Evolutionary conservation across 2,797 vertebrate species (phyloP).

Genomic region (Hydrolagus colliei): DNA sequence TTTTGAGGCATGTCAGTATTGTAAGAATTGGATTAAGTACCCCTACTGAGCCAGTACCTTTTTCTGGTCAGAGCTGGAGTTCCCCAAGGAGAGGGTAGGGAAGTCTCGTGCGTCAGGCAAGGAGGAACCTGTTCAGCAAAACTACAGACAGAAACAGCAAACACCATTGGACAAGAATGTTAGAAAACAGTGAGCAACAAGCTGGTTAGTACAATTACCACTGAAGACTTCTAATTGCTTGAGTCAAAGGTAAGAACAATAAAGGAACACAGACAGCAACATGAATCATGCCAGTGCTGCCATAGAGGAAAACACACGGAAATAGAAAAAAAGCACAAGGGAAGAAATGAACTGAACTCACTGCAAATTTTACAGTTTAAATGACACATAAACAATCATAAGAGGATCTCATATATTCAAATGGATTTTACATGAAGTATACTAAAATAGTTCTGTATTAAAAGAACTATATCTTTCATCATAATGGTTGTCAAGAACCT

Average conservation of each 20-base stretch:
- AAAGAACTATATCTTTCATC: no score
- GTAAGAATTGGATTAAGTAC: constrained; percentile 32
- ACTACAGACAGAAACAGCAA: constrained; percentile 68
- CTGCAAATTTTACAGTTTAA: background rate
- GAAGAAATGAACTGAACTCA: background rate
- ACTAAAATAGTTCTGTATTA: background rate
- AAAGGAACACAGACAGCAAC: constrained; percentile 6
- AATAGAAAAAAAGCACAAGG: background rate
- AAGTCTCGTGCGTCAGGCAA: constrained; percentile 97
- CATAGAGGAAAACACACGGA: background rate
- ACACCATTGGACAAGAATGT: constrained; percentile 59
- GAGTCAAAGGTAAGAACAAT: background rate
- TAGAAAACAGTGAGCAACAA: constrained; percentile 51
- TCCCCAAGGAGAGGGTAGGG: constrained; percentile 96
- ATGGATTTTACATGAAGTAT: background rate
- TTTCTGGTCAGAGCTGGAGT: constrained; percentile 94
- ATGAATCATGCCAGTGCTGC: background rate
- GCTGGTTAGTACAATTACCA: constrained; percentile 53
- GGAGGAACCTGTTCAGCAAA: constrained; percentile 94
- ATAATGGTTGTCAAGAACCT: no score
- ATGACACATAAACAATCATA: background rate
- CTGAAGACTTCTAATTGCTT: background rate
- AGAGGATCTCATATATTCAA: background rate
- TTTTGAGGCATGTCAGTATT: background rate
- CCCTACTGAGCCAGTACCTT: constrained; percentile 74